These are phyloP conservation scores for Pelosia muscerda DNA, from an alignment of 2,888 invertebrate genomes.

Conservation along the genomic window DNA sequence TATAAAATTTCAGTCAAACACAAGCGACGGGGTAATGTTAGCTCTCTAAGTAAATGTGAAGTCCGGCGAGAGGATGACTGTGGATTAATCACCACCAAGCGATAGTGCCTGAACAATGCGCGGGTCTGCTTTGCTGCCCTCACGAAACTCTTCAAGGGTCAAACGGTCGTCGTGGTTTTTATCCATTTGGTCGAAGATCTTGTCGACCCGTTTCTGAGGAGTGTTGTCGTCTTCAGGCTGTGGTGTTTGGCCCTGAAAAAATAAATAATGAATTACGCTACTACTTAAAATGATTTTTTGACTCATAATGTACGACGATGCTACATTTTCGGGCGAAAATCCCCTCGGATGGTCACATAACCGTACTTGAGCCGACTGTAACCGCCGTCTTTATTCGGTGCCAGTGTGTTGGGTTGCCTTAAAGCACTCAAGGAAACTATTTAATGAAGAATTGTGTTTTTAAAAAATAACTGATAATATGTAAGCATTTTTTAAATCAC, in stretches of 20 bases:
- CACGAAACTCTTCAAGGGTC: conserved; percentile 98
- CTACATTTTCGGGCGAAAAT: too few relatives aligned
- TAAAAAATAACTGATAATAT: too few relatives aligned
- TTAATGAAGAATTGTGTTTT: too few relatives aligned
- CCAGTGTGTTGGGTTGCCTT: too few relatives aligned
- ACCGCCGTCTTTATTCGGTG: too few relatives aligned
- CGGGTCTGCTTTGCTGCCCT: conserved; percentile 99
- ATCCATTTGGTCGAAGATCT: conserved; percentile 99
- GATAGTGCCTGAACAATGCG: conserved; percentile 98
- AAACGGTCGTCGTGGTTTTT: conserved; percentile 99
- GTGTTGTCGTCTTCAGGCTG: conserved; percentile 96
- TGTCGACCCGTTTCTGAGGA: conserved; percentile 98
- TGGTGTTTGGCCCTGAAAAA: conserved; percentile 95
- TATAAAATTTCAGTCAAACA: conserved; percentile 3
- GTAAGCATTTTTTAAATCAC: too few relatives aligned
- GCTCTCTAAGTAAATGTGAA: conserved; percentile 78
- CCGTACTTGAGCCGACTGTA: too few relatives aligned
- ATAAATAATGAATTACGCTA: neutral
- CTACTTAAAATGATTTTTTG: neutral
- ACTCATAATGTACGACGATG: neutral
- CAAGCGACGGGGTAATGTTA: conserved; percentile 60
- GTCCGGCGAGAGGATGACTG: conserved; percentile 84
- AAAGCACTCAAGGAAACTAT: too few relatives aligned
- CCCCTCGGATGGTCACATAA: too few relatives aligned
- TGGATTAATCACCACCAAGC: conserved; percentile 91